Conservation (phyloP, 2,888 invertebrate species). For the Zelleria hepariella region DNA sequence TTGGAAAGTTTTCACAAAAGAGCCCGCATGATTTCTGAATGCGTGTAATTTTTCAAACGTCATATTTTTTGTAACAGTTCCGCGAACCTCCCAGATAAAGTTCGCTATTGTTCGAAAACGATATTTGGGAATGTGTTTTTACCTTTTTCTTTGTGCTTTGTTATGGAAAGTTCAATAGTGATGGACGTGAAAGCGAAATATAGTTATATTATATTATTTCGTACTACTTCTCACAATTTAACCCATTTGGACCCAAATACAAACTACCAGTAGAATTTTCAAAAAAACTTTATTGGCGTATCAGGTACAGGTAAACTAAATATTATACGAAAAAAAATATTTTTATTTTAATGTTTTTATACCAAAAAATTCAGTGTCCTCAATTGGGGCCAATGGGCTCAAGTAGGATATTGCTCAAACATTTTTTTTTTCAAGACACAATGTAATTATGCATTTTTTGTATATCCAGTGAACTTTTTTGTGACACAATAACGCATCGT, state of each 20-base stretch:
- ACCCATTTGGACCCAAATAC: not conserved
- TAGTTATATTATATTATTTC: not conserved
- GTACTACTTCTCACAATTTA: not conserved
- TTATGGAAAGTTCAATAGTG: constrained; percentile 45
- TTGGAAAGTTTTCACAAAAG: constrained; percentile 61
- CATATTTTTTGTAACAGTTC: constrained; percentile 65
- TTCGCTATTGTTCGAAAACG: constrained; percentile 57
- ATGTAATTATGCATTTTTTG: too few relatives aligned
- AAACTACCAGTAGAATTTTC: too few relatives aligned
- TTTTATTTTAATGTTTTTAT: too few relatives aligned
- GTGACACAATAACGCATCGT: too few relatives aligned
- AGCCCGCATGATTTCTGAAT: constrained; percentile 68
- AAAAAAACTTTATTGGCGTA: too few relatives aligned
- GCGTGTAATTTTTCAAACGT: constrained; percentile 72
- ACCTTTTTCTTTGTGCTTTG: constrained; percentile 46
- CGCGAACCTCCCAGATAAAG: constrained; percentile 56
- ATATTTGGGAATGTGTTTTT: constrained; percentile 55
- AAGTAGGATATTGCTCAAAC: too few relatives aligned
- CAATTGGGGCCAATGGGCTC: too few relatives aligned
- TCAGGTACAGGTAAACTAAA: too few relatives aligned
- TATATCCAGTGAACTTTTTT: too few relatives aligned
- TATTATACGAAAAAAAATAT: too few relatives aligned
- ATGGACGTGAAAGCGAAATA: not conserved
- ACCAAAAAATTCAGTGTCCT: too few relatives aligned
- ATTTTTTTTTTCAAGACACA: too few relatives aligned